Percentiles rank a stretch among this genome's conserved stretches.
Conservation (phyloP, 2,113 vertebrate species). For the Copsychus sechellarum region DNA sequence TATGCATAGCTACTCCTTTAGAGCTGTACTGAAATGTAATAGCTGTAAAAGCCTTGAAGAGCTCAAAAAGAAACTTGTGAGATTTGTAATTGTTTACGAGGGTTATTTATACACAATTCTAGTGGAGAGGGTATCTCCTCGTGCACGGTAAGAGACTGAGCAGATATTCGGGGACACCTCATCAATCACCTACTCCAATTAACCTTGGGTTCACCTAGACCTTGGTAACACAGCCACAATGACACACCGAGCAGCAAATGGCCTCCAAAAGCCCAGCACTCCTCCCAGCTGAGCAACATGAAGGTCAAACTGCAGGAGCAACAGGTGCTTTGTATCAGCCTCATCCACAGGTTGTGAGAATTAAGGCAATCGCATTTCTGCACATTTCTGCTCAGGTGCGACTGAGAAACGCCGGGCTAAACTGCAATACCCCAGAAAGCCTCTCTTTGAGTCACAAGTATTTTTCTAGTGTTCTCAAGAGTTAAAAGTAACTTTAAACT, state of each 20-base stretch:
- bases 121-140: background rate
- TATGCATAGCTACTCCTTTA: background rate
- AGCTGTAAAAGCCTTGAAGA: background rate
- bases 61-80: background rate
- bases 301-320: background rate
- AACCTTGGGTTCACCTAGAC: slow-evolving; percentile 36
- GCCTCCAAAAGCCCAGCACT: background rate
- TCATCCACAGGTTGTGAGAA: fast-evolving
- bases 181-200: background rate
- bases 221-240: background rate
- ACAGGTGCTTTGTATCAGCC: background rate
- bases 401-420: background rate
- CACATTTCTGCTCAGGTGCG: background rate
- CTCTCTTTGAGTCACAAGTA: background rate
- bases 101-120: background rate
- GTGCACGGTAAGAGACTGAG: fast-evolving
- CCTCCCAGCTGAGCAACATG: background rate
- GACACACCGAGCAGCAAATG: background rate
- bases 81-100: background rate
- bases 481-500: background rate
- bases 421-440: background rate
- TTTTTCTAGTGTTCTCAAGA: background rate
- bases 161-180: background rate
- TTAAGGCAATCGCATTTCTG: background rate
- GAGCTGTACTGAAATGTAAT: background rate